Evolutionary conservation across 2,797 vertebrate genomes (phyloP), one percentile per base, ranked within the genome.

Genomic region (Nyctalus aviator): DNA sequence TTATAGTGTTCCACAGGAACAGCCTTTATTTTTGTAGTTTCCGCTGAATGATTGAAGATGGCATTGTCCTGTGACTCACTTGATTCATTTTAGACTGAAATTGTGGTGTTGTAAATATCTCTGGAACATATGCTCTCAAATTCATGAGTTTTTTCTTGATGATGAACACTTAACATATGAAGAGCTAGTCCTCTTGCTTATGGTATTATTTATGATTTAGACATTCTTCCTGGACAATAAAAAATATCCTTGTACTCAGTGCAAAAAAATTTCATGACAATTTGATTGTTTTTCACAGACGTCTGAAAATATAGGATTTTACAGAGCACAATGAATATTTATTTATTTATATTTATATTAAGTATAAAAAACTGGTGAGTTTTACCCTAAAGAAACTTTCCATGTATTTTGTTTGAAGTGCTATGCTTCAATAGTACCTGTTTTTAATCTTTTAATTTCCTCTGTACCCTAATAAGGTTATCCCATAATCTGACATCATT

Each of bases 41-140:
- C 77, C 84, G 27, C 50, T 71, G 25, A 94, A 30, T 92, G 53
- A 91, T 77, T 95, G 89, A 93, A 92, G 30, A 17, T 81, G 25
- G 15, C 15, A 5, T 37, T 92, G n/a, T 81, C 69, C 41, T 88
- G 12, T 73, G 57, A 77, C 77, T 94, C 27, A 72, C 46, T 85
- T 89, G 84, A 85, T 90, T 94, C 94, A 84, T 91, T 94, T 94
- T 79, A 75, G 73, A 77, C 73, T 72, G 59, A 90, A 93, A 53
- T 77, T 59, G 37, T 17, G 17, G 35, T 87, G 13, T 75, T 94
- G 41, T 93, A 72, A 78, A 46, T 18, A 89, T 91, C 62, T 91
- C 44, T 93, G n/a, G 37, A 75, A 87, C 15, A 64, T 53, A 25
- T 35, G 17, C 44, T 71, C 30, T 92, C 64, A 95, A 37, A 77